Evolutionary conservation across 2,888 invertebrate genomes (phyloP), one percentile per base, ranked within the genome.

Genomic region (Ormyrus labotus): DNA sequence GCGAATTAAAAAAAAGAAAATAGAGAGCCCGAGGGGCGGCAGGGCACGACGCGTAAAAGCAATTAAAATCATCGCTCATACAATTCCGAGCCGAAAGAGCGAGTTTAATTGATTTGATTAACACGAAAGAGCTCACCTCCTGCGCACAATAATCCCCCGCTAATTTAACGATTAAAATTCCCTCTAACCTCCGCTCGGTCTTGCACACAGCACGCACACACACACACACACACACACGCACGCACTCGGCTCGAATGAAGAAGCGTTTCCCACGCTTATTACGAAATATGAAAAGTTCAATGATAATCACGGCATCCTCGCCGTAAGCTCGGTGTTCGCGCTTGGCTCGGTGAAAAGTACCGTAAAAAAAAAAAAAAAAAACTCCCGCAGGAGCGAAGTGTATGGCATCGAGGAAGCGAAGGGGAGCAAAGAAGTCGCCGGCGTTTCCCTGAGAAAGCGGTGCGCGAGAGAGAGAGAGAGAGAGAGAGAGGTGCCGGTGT

Each of bases 151-250:
- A 34, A 34, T 34, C 50, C 47, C 67, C 8, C 9, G 58, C 50
- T 74, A 47, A 79, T 68, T 63, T 34, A n/a, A 53, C 80, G 83
- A 83, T 83, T 83, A 83, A 83, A 83, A 83, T 84, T 83, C 82
- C 78, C 34, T 34, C 34, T 34, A 34, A 34, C 34, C 34, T 34
- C 77, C 78, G n/a, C 13, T 48, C 57, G 10, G n/a, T 9, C 67
- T 34, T 19, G 67, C 55, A 8, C 60, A n/a, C n/a, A n/a, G 69
- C 60, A 64, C 13, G 0, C 53, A n/a, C 53, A 34, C 34, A 0
- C 34, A 34, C 0, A 19, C 34, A 0, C 55, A n/a, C 19, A n/a
- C 60, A 64, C 13, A 0, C 61, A n/a, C 53, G 9, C 34, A 4
- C 34, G 34, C 34, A 34, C 34, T 34, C 34, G 34, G 34, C 34